phyloP scores from a whole-genome alignment of 2,113 vertebrate genomes.

The Lichenostomus cassidix region DNA sequence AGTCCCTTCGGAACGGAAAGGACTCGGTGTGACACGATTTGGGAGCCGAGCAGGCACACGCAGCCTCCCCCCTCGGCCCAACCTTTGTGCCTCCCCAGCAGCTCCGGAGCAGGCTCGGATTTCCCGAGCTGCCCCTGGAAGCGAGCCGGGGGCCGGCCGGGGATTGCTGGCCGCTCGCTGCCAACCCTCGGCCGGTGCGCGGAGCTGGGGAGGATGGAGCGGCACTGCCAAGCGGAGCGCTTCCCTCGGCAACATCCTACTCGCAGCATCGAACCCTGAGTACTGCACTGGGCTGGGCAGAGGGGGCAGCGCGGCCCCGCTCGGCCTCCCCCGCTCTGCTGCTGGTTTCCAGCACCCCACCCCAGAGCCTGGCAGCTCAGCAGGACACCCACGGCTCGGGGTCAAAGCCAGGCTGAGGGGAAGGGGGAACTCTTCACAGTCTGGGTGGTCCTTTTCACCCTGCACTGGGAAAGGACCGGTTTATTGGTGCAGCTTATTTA shows the following conservation, averaged over 20 bases:
- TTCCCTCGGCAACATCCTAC: conserved; percentile 24
- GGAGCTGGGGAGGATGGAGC: not conserved
- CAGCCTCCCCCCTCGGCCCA: not conserved
- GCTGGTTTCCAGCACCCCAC: conserved; percentile 36
- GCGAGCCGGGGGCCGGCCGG: not conserved
- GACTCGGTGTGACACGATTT: not conserved
- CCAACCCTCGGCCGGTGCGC: not conserved
- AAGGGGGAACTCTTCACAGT: conserved; percentile 61
- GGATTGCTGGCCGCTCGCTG: not conserved
- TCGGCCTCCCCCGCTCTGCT: not conserved
- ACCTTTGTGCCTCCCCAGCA: not conserved
- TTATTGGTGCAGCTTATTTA: conserved; percentile 65
- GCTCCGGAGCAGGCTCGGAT: not conserved
- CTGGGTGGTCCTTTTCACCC: not conserved
- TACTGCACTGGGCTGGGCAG: conserved; percentile 19
- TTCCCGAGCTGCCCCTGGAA: not conserved
- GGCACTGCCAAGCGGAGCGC: not conserved
- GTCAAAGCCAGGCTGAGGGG: not conserved
- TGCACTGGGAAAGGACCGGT: not conserved
- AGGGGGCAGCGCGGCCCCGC: not conserved
- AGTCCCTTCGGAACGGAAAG: not conserved
- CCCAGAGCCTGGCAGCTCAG: conserved; percentile 39
- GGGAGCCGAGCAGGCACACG: not conserved
- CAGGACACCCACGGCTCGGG: conserved; percentile 2
- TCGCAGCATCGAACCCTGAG: conserved; percentile 72